A percentile compares a stretch with the other conserved stretches of the same genome.
phyloP scores from a whole-genome alignment of 2,113 vertebrate species.

The Sinocyclocheilus anshuiensis region DNA sequence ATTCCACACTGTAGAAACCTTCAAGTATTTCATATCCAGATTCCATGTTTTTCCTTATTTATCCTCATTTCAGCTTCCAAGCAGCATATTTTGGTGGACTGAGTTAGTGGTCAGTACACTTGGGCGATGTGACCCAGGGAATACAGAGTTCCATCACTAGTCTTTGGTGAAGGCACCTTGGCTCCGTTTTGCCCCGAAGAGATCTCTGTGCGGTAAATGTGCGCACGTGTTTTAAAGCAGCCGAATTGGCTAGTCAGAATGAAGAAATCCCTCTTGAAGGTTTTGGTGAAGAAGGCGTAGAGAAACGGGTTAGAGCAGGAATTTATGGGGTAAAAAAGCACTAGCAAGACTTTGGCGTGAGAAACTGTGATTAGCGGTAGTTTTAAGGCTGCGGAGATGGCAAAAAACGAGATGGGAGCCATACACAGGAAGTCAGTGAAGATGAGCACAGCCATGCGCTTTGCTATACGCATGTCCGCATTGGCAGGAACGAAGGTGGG shows the following conservation, averaged over 20 bases:
- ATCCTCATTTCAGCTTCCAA: constrained; percentile 23
- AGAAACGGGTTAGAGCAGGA: constrained; percentile 96
- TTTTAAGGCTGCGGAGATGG: constrained; percentile 91
- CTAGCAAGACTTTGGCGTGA: constrained; percentile 91
- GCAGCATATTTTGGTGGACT: constrained; percentile 22
- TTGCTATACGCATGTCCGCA: constrained; percentile 88
- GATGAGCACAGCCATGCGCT: constrained; percentile 94
- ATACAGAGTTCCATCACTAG: constrained; percentile 73
- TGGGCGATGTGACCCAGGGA: constrained; percentile 77
- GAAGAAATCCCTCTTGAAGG: constrained; percentile 92
- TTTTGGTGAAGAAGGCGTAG: constrained; percentile 94
- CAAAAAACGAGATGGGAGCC: constrained; percentile 97
- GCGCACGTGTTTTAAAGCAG: constrained; percentile 85
- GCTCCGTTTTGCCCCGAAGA: constrained; percentile 83
- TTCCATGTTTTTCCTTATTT: constrained; percentile 27
- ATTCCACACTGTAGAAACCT: neutral
- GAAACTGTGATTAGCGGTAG: constrained; percentile 92
- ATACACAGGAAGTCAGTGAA: constrained; percentile 98
- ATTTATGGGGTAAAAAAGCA: constrained; percentile 97
- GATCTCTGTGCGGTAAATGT: constrained; percentile 90
- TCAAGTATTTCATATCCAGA: neutral
- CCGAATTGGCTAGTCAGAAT: constrained; percentile 90
- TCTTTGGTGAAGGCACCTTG: constrained; percentile 75
- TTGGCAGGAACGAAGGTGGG: constrained; percentile 82
- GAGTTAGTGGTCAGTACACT: constrained; percentile 61